Evolutionary conservation across 2,113 vertebrate genomes (phyloP).

Genomic region (Syngnathus scovelli): DNA sequence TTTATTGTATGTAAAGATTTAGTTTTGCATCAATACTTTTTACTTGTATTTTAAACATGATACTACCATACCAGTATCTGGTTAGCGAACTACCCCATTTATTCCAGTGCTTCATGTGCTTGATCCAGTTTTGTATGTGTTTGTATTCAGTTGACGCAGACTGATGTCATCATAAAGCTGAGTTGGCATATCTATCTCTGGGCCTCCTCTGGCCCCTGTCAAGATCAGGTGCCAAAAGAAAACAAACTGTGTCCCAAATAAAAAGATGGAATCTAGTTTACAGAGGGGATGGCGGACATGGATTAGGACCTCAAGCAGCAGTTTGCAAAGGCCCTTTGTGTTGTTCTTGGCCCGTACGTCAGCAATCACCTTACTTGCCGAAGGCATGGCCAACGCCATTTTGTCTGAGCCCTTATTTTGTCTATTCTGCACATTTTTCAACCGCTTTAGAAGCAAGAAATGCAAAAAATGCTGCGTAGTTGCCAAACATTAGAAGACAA

Average conservation of each 20-base stretch:
- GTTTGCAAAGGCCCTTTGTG: slow-evolving; percentile 40
- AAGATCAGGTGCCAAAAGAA: slow-evolving; percentile 46
- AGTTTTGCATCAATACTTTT: neutral
- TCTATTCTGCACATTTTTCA: neutral
- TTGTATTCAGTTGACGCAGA: slow-evolving; percentile 11
- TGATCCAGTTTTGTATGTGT: neutral
- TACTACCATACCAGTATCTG: neutral
- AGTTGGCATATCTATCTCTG: slow-evolving; percentile 32
- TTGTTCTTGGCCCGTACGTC: slow-evolving; percentile 59
- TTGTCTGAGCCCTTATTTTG: slow-evolving; percentile 23
- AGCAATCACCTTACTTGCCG: slow-evolving; percentile 36
- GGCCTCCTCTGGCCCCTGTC: slow-evolving; percentile 48
- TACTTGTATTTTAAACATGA: neutral
- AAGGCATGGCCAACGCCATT: slow-evolving; percentile 21
- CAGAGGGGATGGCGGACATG: slow-evolving; percentile 47
- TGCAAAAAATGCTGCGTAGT: slow-evolving; percentile 2
- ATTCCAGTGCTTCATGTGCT: neutral
- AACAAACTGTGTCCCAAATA: slow-evolving; percentile 44
- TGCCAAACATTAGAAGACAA: neutral
- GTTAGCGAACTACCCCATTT: neutral
- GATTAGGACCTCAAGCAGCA: slow-evolving; percentile 66
- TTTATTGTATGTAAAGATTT: too few species aligned
- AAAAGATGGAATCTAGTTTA: slow-evolving; percentile 69
- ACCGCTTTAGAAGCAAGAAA: neutral
- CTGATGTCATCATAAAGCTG: slow-evolving; percentile 38